Percentiles rank a stretch among this genome's conserved stretches.
Evolutionary conservation across 2,888 invertebrate genomes (phyloP).

Genomic region (Mycalesis mineus): DNA sequence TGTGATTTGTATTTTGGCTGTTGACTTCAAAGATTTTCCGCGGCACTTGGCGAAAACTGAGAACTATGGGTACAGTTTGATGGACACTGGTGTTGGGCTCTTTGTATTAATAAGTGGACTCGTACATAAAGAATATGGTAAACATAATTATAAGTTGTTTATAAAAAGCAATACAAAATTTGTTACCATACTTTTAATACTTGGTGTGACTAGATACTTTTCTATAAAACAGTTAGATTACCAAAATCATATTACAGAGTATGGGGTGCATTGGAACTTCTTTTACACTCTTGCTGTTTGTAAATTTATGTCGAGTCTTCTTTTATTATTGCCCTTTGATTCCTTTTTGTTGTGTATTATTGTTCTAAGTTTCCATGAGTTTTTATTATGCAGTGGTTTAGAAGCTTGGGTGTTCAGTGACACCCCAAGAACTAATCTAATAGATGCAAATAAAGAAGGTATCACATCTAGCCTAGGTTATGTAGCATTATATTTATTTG

Average conservation of each 20-base stretch:
- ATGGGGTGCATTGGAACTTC: conserved; percentile 99
- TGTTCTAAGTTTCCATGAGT: conserved; percentile 82
- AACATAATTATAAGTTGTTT: conserved; percentile 44
- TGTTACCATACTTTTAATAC: conserved; percentile 56
- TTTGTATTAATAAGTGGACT: conserved; percentile 90
- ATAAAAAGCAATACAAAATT: conserved; percentile 58
- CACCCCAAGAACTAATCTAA: conserved; percentile 75
- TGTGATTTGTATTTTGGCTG: conserved; percentile 91
- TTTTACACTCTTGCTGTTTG: conserved; percentile 94
- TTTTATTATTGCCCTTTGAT: conserved; percentile 75
- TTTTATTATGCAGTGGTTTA: conserved; percentile 79
- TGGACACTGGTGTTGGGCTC: conserved; percentile 97
- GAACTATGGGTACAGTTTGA: conserved; percentile 89
- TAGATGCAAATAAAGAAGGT: conserved; percentile 95
- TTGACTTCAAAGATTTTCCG: conserved; percentile 94
- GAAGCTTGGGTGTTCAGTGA: conserved; percentile 84
- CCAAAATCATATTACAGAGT: conserved; percentile 93
- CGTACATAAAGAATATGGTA: conserved; percentile 74
- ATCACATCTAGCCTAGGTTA: conserved; percentile 91
- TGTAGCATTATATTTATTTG: conserved; percentile 87
- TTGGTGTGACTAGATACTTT: conserved; percentile 82
- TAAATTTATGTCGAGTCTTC: conserved; percentile 83
- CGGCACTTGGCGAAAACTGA: conserved; percentile 92
- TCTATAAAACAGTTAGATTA: conserved; percentile 84
- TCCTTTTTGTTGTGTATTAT: conserved; percentile 76